Evolutionary conservation across 2,888 invertebrate genomes (phyloP).

Genomic region (Drosophila barbarae): DNA sequence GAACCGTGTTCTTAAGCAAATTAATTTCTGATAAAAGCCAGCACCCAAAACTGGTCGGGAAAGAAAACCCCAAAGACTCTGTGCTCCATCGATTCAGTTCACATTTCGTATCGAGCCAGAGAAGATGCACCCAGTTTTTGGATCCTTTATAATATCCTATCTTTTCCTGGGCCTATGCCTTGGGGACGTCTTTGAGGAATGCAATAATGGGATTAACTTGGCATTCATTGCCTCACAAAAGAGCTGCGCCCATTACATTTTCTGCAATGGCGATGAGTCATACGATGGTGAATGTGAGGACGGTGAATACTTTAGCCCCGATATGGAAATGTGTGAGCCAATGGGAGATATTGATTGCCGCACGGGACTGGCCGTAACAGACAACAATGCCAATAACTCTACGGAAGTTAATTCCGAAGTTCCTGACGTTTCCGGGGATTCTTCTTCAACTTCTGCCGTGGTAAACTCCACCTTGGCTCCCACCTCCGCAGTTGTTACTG

Average conservation of each 20-base stretch:
- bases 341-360: slow-evolving; percentile 59
- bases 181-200: slow-evolving; percentile 57
- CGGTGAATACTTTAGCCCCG: slow-evolving; percentile 59
- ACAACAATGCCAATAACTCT: slow-evolving; percentile 4
- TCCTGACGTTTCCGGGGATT: neutral
- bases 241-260: slow-evolving; percentile 69
- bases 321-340: slow-evolving; percentile 60
- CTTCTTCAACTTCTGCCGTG: neutral
- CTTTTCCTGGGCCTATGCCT: slow-evolving; percentile 18
- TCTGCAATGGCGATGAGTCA: slow-evolving; percentile 69
- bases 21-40: slow-evolving; percentile 52
- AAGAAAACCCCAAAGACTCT: slow-evolving; percentile 4
- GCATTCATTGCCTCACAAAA: slow-evolving; percentile 53
- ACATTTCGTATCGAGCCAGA: slow-evolving; percentile 6
- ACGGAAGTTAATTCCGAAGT: slow-evolving; percentile 1
- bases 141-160: neutral
- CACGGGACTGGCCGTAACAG: slow-evolving; percentile 25
- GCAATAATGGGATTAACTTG: slow-evolving; percentile 39
- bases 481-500: neutral
- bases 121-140: slow-evolving; percentile 33
- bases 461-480: slow-evolving; percentile 13
- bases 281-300: slow-evolving; percentile 70
- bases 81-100: slow-evolving; percentile 15
- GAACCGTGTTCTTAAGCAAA: slow-evolving; percentile 46
- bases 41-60: neutral